Conservation (phyloP, 2,888 invertebrate species). For the Stenotaenia linearis region DNA sequence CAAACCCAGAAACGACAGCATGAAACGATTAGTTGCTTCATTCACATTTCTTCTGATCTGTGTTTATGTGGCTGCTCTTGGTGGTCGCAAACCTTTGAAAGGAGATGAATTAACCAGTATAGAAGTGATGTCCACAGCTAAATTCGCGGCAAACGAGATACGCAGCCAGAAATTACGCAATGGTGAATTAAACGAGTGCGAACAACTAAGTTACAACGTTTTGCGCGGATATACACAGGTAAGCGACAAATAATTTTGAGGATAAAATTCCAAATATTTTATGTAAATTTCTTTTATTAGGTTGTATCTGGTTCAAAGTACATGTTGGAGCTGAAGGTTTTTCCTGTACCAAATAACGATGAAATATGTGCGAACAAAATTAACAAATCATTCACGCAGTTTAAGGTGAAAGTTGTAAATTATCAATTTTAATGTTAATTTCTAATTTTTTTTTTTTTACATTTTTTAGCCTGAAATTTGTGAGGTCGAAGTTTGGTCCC, state of each 20-base stretch:
- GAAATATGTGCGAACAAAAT: conserved; percentile 22
- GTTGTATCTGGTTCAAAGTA: conserved; percentile 19
- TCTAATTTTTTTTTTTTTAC: neutral
- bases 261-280: too few species aligned
- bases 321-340: conserved; percentile 21
- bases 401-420: conserved; percentile 27
- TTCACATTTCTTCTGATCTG: neutral
- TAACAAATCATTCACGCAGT: neutral
- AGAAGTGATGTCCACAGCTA: neutral
- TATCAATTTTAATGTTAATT: too few species aligned
- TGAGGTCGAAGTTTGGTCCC: conserved; percentile 26
- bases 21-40: neutral
- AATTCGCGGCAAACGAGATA: conserved; percentile 27
- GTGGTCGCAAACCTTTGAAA: conserved; percentile 17
- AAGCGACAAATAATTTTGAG: too few species aligned
- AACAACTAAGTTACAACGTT: conserved; percentile 2
- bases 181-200: conserved; percentile 31
- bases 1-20: neutral
- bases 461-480: conserved; percentile 29
- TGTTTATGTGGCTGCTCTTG: neutral
- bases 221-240: conserved; percentile 27
- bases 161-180: conserved; percentile 15
- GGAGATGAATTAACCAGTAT: neutral
- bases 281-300: neutral
- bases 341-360: neutral